Conservation (phyloP, 2,797 vertebrate genomes). For the Thalassophryne amazonica region DNA sequence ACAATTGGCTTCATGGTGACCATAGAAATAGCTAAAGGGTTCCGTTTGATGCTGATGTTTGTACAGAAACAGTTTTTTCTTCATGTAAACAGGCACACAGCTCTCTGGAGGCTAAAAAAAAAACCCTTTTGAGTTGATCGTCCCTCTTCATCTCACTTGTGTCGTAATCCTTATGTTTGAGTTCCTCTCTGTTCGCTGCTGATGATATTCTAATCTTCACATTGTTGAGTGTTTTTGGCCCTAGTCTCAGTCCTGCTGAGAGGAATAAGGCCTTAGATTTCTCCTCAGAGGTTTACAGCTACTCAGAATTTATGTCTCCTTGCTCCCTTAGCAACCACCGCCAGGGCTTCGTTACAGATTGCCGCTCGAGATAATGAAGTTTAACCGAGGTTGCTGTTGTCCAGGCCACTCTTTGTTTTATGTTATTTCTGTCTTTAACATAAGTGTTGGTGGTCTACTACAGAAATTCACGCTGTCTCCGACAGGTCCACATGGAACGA, state of each 20-base stretch:
- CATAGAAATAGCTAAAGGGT: conserved; percentile 97
- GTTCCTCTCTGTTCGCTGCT: conserved; percentile 31
- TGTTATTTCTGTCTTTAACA: conserved; percentile 53
- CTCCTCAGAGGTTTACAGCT: conserved; percentile 61
- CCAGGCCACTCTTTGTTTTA: too few relatives aligned
- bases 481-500: conserved; percentile 94
- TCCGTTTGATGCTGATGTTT: conserved; percentile 89
- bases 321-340: conserved; percentile 78
- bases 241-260: conserved; percentile 99
- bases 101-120: conserved; percentile 80
- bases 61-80: conserved; percentile 88
- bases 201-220: conserved; percentile 58
- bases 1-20: conserved; percentile 93
- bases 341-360: conserved; percentile 84
- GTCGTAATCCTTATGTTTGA: conserved; percentile 37
- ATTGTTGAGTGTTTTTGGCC: conserved; percentile 78
- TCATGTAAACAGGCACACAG: conserved; percentile 98
- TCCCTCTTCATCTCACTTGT: conserved; percentile 9
- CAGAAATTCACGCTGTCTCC: conserved; percentile 95
- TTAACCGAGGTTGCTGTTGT: conserved; percentile 79
- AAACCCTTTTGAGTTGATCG: conserved; percentile 30
- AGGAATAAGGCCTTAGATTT: conserved; percentile 86
- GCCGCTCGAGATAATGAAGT: conserved; percentile 90
- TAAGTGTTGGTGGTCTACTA: conserved; percentile 79
- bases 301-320: conserved; percentile 72